Percentiles rank a stretch among this genome's conserved stretches.
Conservation (phyloP, 1,140 invertebrate genomes). For the Aphidius ervi region DNA sequence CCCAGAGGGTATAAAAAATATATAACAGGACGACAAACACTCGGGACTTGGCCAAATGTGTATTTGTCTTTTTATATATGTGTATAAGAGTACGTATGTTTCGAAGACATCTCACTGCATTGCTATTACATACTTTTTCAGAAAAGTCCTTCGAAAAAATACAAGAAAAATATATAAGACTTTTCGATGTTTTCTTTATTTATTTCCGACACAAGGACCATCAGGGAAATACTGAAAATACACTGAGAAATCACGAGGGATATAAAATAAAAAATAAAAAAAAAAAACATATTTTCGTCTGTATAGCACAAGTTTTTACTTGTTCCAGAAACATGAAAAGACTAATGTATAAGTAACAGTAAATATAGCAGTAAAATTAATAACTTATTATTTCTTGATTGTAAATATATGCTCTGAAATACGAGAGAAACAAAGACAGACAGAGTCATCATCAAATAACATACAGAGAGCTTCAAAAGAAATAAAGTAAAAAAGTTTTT, state of each 20-base stretch:
- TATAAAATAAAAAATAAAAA: too few relatives aligned
- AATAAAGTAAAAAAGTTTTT: too few relatives aligned
- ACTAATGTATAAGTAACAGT: too few relatives aligned
- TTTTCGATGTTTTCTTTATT: constrained; percentile 25
- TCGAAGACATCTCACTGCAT: neutral
- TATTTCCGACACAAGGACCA: constrained; percentile 15
- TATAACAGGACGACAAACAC: constrained; percentile 10
- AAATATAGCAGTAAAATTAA: too few relatives aligned
- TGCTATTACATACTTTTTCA: too few relatives aligned
- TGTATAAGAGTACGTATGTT: constrained; percentile 4
- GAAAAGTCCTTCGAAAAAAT: neutral
- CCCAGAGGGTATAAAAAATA: constrained; percentile 18
- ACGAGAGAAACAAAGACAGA: too few relatives aligned
- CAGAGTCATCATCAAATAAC: too few relatives aligned
- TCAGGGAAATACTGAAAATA: neutral
- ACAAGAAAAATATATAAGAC: constrained; percentile 21
- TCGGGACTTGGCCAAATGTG: constrained; percentile 3
- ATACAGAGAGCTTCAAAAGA: too few relatives aligned
- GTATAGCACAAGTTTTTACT: neutral
- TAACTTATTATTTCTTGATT: too few relatives aligned
- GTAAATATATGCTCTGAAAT: too few relatives aligned
- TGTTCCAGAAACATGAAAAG: too few relatives aligned
- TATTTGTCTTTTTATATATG: neutral
- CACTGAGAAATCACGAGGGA: too few relatives aligned
- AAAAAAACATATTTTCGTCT: neutral